Evolutionary conservation across 2,113 vertebrate genomes (phyloP).

Genomic region (Cisticola juncidis): DNA sequence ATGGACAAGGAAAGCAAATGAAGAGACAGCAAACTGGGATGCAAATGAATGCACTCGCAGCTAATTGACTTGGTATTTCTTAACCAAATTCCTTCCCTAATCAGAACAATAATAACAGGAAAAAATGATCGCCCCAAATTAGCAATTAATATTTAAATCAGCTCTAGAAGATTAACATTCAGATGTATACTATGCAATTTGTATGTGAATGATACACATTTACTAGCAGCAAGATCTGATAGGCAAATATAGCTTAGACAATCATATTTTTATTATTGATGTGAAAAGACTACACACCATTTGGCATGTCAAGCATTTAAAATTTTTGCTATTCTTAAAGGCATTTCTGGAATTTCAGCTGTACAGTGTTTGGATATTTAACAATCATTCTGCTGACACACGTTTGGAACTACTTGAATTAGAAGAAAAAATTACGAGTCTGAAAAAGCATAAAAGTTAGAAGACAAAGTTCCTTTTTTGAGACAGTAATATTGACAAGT

Average conservation of each 20-base stretch:
- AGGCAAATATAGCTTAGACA: neutral
- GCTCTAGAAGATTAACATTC: neutral
- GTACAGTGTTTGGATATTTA: neutral
- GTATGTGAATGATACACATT: neutral
- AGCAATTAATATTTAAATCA: conserved; percentile 36
- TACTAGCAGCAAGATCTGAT: neutral
- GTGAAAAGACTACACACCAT: neutral
- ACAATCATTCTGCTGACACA: neutral
- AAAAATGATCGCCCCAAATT: neutral
- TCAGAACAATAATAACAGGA: neutral
- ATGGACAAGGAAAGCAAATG: neutral
- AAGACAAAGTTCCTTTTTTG: neutral
- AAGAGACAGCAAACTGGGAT: neutral
- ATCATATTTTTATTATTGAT: neutral
- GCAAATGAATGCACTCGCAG: neutral
- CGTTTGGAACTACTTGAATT: neutral
- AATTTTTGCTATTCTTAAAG: neutral
- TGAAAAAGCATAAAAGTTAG: neutral
- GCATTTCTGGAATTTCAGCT: neutral
- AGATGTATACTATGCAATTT: neutral
- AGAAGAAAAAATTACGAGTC: neutral
- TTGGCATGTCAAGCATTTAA: neutral
- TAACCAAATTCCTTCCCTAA: conserved; percentile 10
- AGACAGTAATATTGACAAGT: neutral
- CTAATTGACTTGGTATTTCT: conserved; percentile 11